phyloP scores from a whole-genome alignment of 2,113 vertebrate species.

The Lophochroa leadbeateri region DNA sequence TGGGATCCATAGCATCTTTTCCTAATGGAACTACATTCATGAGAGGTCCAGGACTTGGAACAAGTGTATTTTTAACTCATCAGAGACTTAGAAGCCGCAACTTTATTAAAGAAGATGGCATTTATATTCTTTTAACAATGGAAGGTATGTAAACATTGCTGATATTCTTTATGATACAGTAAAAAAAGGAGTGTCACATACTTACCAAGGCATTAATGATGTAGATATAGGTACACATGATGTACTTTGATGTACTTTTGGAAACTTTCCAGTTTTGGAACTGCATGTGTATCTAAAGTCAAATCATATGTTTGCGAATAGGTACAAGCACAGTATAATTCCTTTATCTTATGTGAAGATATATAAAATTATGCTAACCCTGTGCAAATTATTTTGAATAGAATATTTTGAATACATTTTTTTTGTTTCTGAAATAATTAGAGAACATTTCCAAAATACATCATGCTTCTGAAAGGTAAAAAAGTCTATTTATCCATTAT shows the following conservation, averaged over 20 bases:
- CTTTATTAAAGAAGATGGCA: constrained; percentile 84
- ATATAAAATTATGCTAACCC: background rate
- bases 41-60: constrained; percentile 76
- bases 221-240: background rate
- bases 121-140: constrained; percentile 82
- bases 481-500: background rate
- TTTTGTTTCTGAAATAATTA: background rate
- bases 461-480: background rate
- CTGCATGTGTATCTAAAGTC: background rate
- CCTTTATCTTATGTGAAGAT: background rate
- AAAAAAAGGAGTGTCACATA: background rate
- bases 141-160: constrained; percentile 76
- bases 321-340: background rate
- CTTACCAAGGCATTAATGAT: background rate
- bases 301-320: background rate
- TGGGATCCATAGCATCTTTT: constrained; percentile 70
- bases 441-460: background rate
- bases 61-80: constrained; percentile 77
- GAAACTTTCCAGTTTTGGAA: background rate
- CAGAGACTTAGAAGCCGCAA: constrained; percentile 78
- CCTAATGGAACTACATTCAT: constrained; percentile 80
- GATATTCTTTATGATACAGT: background rate
- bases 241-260: background rate
- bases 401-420: background rate
- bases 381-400: background rate